These are phyloP conservation scores for Nebria brevicollis DNA, from an alignment of 2,888 invertebrate species.

Conservation along the genomic window DNA sequence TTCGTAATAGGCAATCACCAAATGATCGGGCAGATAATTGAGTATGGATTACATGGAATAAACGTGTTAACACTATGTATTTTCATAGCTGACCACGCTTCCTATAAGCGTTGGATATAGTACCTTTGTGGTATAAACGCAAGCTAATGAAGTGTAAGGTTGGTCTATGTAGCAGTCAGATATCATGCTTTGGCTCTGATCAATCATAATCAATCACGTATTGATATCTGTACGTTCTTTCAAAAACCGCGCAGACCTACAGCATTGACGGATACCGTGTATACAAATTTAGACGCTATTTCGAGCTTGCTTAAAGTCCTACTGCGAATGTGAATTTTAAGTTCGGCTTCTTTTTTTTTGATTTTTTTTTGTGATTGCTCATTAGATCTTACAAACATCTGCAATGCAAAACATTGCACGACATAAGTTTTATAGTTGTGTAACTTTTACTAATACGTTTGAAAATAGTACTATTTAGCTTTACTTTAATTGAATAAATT, in stretches of 20 bases:
- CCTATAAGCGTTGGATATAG: background rate
- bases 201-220: slow-evolving; percentile 29
- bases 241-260: slow-evolving; percentile 12
- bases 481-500: too few relatives aligned
- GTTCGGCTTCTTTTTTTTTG: background rate
- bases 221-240: slow-evolving; percentile 10
- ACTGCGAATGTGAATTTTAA: background rate
- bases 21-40: slow-evolving; percentile 13
- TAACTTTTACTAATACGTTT: too few relatives aligned
- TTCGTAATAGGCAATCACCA: background rate
- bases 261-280: slow-evolving; percentile 3
- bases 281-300: background rate
- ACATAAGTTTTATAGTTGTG: too few relatives aligned
- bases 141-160: slow-evolving; percentile 21
- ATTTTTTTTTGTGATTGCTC: slow-evolving; percentile 4
- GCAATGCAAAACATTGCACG: too few relatives aligned
- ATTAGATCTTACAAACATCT: background rate
- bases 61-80: slow-evolving; percentile 11
- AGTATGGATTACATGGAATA: slow-evolving; percentile 9
- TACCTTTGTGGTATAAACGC: background rate
- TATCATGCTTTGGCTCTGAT: slow-evolving; percentile 18
- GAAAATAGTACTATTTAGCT: too few relatives aligned
- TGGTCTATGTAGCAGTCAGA: slow-evolving; percentile 8
- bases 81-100: slow-evolving; percentile 14
- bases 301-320: background rate